Conservation (phyloP, 2,888 invertebrate species). For the Monoplex corrugatus region DNA sequence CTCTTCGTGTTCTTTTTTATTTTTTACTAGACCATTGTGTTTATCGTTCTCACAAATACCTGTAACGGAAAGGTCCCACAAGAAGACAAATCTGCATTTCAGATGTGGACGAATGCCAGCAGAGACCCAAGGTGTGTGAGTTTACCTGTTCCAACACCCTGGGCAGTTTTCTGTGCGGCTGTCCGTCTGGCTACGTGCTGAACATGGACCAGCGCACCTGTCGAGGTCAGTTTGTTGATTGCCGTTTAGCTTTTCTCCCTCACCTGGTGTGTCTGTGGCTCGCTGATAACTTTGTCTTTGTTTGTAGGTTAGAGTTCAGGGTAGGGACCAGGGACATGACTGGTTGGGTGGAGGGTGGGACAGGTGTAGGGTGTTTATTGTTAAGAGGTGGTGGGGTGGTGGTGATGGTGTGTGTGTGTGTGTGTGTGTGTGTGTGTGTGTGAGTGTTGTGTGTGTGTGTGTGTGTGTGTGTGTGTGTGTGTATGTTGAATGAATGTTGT, state of each 20-base stretch:
- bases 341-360: not conserved
- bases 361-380: not conserved
- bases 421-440: no score
- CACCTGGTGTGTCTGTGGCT: not conserved
- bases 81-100: constrained; percentile 46
- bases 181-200: constrained; percentile 76
- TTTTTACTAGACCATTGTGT: no score
- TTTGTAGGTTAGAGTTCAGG: not conserved
- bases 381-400: no score
- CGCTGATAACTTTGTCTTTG: not conserved
- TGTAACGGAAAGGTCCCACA: no score
- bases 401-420: no score
- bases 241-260: no score
- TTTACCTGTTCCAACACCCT: constrained; percentile 77
- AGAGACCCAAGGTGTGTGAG: constrained; percentile 72
- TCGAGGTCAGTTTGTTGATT: constrained; percentile 64
- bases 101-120: constrained; percentile 77
- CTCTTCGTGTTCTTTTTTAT: no score
- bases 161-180: constrained; percentile 78
- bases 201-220: constrained; percentile 75
- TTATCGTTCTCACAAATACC: no score
- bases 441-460: not conserved
- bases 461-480: constrained; percentile 20
- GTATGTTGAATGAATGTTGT: no score
- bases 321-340: not conserved